These are phyloP conservation scores for Aethes cnicana DNA, from an alignment of 2,888 invertebrate genomes.

Conservation along the genomic window DNA sequence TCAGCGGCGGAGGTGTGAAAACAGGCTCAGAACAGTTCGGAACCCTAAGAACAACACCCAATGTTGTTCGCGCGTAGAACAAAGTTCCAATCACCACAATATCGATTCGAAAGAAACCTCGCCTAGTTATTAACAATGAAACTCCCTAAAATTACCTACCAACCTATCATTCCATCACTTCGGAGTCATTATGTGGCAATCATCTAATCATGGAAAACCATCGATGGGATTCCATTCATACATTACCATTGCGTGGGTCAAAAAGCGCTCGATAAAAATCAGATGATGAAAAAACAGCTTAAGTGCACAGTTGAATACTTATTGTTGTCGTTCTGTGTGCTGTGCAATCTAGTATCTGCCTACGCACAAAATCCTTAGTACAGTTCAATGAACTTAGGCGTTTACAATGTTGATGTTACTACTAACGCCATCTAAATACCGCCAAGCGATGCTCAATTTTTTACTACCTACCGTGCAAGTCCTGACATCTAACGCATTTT, in stretches of 20 bases:
- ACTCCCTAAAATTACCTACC: conserved; percentile 16
- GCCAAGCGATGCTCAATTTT: background rate
- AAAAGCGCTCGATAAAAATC: conserved; percentile 25
- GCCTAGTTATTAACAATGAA: conserved; percentile 7
- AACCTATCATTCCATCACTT: conserved; percentile 10
- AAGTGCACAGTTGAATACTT: conserved; percentile 10
- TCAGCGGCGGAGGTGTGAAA: too few species aligned
- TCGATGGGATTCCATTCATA: conserved; percentile 16
- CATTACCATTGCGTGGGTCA: conserved; percentile 16
- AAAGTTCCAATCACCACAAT: background rate
- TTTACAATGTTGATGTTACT: conserved; percentile 8
- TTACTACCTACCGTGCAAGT: background rate
- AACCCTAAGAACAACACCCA: too few species aligned
- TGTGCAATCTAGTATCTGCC: conserved; percentile 20
- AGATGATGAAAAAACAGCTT: conserved; percentile 1
- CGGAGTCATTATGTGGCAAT: conserved; percentile 25
- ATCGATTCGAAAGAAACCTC: conserved; percentile 16
- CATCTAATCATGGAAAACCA: conserved; percentile 21
- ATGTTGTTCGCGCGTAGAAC: background rate
- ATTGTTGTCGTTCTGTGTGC: conserved; percentile 15
- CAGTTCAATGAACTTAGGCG: conserved; percentile 25
- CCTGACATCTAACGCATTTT: conserved; percentile 13
- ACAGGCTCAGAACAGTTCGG: too few species aligned
- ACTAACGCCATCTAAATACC: conserved; percentile 9
- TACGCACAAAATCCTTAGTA: conserved; percentile 23